Conservation (phyloP, 1,140 invertebrate genomes). For the Dreissena polymorpha region DNA sequence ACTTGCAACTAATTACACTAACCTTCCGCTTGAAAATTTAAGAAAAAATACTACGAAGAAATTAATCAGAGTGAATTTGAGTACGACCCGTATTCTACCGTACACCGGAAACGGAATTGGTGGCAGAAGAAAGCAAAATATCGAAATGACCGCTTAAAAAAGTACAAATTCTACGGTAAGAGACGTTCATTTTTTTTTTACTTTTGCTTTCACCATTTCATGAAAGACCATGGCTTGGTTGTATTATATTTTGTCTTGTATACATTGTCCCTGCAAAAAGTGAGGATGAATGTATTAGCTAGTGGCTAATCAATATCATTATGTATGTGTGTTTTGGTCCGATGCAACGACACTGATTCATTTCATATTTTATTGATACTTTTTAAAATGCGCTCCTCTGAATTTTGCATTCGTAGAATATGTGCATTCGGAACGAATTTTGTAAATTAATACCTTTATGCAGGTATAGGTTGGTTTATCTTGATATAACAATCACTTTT, state of each 20-base stretch:
- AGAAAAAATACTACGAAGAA: background rate
- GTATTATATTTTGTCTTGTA: background rate
- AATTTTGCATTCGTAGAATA: too few species aligned
- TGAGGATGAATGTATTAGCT: background rate
- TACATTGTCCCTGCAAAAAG: background rate
- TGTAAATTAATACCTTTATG: too few species aligned
- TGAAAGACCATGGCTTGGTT: background rate
- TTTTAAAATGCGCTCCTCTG: too few species aligned
- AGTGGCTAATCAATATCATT: background rate
- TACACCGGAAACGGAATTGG: conserved; percentile 16
- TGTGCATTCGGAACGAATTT: too few species aligned
- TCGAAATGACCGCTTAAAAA: conserved; percentile 1
- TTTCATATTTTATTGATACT: too few species aligned
- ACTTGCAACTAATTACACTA: too few species aligned
- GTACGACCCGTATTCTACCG: conserved; percentile 10
- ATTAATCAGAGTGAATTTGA: background rate
- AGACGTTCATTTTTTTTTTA: background rate
- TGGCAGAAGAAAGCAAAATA: conserved; percentile 29
- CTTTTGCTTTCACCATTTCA: background rate
- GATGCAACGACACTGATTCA: too few species aligned
- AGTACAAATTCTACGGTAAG: conserved; percentile 43
- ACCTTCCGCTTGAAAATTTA: too few species aligned
- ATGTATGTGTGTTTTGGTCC: too few species aligned
- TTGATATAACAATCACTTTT: too few species aligned
- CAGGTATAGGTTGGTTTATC: too few species aligned